A percentile compares a stretch with the other conserved stretches of the same genome.
phyloP scores from a whole-genome alignment of 2,113 vertebrate genomes.

The Eolophus roseicapilla region DNA sequence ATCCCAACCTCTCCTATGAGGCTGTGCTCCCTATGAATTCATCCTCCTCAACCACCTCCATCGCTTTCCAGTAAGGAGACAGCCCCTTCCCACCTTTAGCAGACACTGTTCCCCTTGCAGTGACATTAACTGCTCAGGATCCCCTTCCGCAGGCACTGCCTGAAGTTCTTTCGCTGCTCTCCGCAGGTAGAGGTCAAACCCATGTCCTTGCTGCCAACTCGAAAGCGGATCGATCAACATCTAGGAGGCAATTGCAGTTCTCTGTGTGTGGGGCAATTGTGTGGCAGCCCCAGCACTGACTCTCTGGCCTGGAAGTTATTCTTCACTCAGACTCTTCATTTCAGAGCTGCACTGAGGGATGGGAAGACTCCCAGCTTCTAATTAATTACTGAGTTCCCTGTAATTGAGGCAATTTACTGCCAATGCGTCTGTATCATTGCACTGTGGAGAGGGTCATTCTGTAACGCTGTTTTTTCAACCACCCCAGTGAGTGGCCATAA shows the following conservation, averaged over 20 bases:
- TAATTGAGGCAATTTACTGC: conserved; percentile 30
- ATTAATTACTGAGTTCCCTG: conserved; percentile 11
- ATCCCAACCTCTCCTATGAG: background rate
- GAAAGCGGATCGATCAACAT: background rate
- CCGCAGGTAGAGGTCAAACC: background rate
- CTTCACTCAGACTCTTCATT: background rate
- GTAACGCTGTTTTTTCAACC: background rate
- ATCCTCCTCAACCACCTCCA: background rate
- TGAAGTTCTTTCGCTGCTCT: background rate
- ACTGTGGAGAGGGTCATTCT: background rate
- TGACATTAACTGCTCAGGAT: background rate
- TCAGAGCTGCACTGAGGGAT: background rate
- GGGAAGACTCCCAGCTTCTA: background rate
- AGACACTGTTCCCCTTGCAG: background rate
- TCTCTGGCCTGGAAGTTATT: background rate
- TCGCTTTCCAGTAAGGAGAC: background rate
- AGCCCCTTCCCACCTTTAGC: background rate
- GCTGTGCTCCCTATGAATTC: background rate
- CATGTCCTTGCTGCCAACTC: background rate
- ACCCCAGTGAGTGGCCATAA: background rate
- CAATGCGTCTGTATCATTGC: background rate
- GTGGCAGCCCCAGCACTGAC: background rate
- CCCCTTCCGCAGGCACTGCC: fast-evolving
- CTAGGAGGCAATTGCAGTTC: background rate
- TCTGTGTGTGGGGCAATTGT: background rate